Base-by-base conservation (phyloP, 2,797 vertebrate species). In the Novumbra hubbsi region DNA sequence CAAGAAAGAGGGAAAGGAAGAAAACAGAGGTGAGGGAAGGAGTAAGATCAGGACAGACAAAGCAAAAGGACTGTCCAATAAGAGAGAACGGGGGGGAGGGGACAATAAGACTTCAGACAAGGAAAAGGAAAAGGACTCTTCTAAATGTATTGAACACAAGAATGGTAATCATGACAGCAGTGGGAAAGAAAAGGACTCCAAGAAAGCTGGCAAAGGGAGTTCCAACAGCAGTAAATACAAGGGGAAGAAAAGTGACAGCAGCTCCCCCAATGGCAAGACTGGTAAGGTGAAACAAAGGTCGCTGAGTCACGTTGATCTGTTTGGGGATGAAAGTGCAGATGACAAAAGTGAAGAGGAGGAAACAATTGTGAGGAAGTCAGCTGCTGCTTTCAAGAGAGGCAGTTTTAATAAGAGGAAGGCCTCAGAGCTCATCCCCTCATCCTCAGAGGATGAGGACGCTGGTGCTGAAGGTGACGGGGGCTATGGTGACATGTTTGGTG, bases 241-340 rank as follows among this genome's bases (percentile, higher is more conserved):
- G 12, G 84, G 77, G 1, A 93, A 91, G 84, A 87, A 83, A 34
- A 79, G 19, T 48, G 62, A 21, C 49, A 64, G 70, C 27, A 73
- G 68, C 24, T 81, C 80, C 0, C 76, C 85, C 4, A 81, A 86
- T 16, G 87, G 85, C 0, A 93, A 91, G 67, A 87, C 79, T 0
- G 67, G 68, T 0, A 88, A 87, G 68, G 78, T 74, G 45, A 96
- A 95, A 76, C 89, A 86, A 38, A 88, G 74, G 72, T 91, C 89
- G n/a, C 68, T 93, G 75, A 98, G 96, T 80, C 97, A 99, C 0
- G 94, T 87, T 0, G 98, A 99, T 66, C 92, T 99, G 78, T 99
- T 99, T 1, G 97, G 97, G 0, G 97, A 96, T 0, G 98, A 99
- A 84, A 98, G 97, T 0, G 96, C 94, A 0, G 96, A 97, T 0